Evolutionary conservation across 2,113 vertebrate genomes (phyloP), one percentile per base, ranked within the genome.

Genomic region (Epinephelus cyanopodus): DNA sequence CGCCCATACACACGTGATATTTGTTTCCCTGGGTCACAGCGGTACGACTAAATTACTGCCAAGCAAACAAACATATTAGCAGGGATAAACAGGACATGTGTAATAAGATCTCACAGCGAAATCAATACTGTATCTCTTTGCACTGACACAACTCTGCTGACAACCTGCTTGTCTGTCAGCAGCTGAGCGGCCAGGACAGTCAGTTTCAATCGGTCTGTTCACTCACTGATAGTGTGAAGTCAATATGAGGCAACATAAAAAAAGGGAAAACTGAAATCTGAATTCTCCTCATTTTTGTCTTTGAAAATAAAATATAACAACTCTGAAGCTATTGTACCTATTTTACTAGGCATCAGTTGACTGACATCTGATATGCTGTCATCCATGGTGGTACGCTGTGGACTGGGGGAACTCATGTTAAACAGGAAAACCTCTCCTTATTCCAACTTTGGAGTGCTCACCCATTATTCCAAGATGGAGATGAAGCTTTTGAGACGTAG

Each of bases 91-190:
- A 79, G 76, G 74, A 82, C 68, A 50, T 57, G 77, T 74, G 90
- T 82, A 90, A 92, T 50, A 62, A 69, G 87, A 90, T 53, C 85
- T 33, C 37, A 48, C 50, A 18, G 79, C 53, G 61, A 67, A 82
- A 91, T 91, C 87, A 72, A 90, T 92, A 83, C 33, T 21, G 19
- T 0, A 0, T 79, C 27, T 74, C 54, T 79, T 67, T n/a, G 79
- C 67, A 37, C 33, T 23, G 73, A 80, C 76, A 60, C 73, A 10
- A 68, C 53, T 79, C 29, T 66, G 6, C 23, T 52, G 48, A 74
- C 80, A 70, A 6, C 33, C 72, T 56, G 39, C 72, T 13, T 62
- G 61, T 82, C 74, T 56, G 2, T 27, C 84, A 66, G 77, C 76
- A 19, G 58, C 64, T 48, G 27, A 70, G 42, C 50, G 37, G 2